Base-by-base conservation (phyloP, 2,888 invertebrate species). In the Eupelmus urozonus region DNA sequence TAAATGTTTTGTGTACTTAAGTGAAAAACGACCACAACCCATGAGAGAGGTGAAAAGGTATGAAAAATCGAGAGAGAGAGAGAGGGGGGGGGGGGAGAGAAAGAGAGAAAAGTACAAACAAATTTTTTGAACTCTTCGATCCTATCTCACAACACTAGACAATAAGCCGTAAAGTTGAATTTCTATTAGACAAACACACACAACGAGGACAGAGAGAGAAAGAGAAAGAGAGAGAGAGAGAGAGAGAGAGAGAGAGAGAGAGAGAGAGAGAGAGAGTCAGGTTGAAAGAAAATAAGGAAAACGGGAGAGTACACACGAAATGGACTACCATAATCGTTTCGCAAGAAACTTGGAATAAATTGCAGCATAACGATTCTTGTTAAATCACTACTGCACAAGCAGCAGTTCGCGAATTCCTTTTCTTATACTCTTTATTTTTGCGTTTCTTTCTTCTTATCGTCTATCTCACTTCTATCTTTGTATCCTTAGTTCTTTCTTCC, bases 321-420 rank as follows among this genome's bases (percentile, higher is more conserved):
- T 73, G 72, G 69, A 66, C 74, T 67, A 72, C 81, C 78, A 79
- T 82, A 82, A 80, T 80, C 81, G 80, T 81, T 82, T 80, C 79
- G 80, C 78, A 80, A 81, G 81, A 81, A 82, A 82, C 79, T 82
- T 81, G 71, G 80, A 78, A 80, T 81, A 81, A 82, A 81, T 81
- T 82, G 78, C 77, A 67, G 80, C 78, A 80, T 80, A 81, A 80
- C 78, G 80, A 79, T 81, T 82, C 80, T 78, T 78, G 80, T 80
- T 78, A 77, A 81, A 80, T 82, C 78, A 80, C 79, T 78, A 76
- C 78, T 69, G 53, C 65, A 72, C 40, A 57, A 65, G 29, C 57
- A 71, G 72, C 62, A 65, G 51, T 63, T 78, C 74, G 80, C 73
- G 80, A 78, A 80, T 78, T 78, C 80, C 76, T 78, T 80, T 73